These are phyloP conservation scores for Trissonchulus sp. DNA, from an alignment of 2,888 invertebrate genomes.

Conservation along the genomic window DNA sequence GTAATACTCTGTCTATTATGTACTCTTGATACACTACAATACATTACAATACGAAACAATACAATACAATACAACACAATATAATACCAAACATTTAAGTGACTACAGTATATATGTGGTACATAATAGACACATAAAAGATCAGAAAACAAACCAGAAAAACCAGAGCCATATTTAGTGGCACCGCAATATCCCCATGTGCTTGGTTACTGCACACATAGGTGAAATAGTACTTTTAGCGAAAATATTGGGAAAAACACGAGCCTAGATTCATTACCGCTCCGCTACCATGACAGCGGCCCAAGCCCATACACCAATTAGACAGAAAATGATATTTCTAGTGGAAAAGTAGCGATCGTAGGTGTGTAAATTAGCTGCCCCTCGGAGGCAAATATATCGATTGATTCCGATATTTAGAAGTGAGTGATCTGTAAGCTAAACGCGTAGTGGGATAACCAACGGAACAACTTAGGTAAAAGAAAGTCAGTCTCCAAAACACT, in stretches of 20 bases:
- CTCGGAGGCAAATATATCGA: background rate
- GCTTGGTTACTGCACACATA: background rate
- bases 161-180: background rate
- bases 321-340: background rate
- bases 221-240: background rate
- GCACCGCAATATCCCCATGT: background rate
- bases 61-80: too few relatives aligned
- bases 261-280: background rate
- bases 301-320: background rate
- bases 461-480: background rate
- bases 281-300: background rate
- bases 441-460: background rate
- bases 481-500: background rate
- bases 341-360: background rate
- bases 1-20: too few relatives aligned
- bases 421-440: background rate
- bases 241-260: background rate
- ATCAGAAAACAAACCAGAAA: background rate
- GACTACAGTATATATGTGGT: too few relatives aligned
- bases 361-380: background rate
- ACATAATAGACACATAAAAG: background rate
- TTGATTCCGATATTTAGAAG: background rate
- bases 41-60: too few relatives aligned
- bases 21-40: too few relatives aligned
- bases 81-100: too few relatives aligned